Conservation (phyloP, 2,888 invertebrate species). For the Lasioglossum zephyrum region DNA sequence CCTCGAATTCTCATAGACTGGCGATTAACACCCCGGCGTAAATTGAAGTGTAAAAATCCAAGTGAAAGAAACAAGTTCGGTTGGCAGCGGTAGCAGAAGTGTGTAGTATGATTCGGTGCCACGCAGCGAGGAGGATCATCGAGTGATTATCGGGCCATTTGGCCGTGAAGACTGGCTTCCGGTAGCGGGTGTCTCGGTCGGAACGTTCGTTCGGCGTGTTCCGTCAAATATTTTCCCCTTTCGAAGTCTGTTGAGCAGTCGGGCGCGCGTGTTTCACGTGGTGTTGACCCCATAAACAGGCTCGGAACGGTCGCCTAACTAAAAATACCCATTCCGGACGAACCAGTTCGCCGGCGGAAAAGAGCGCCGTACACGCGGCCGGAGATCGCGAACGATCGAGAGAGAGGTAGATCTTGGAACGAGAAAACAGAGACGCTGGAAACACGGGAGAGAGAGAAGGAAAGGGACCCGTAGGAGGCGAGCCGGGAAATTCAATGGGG, state of each 20-base stretch:
- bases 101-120: not conserved
- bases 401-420: conserved; percentile 12
- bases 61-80: conserved; percentile 5
- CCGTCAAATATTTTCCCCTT: conserved; percentile 33
- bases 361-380: conserved; percentile 54
- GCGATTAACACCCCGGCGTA: not conserved
- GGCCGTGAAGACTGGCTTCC: conserved; percentile 18
- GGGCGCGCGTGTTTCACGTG: conserved; percentile 60
- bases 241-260: conserved; percentile 16
- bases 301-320: conserved; percentile 66
- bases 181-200: not conserved
- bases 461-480: not conserved
- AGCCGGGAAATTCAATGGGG: conserved; percentile 33
- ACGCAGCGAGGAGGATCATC: not conserved
- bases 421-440: conserved; percentile 6
- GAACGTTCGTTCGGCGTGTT: not conserved
- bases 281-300: conserved; percentile 79
- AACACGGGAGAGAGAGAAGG: not conserved
- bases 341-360: conserved; percentile 71
- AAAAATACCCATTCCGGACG: conserved; percentile 75
- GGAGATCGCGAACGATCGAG: conserved; percentile 17
- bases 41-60: not conserved
- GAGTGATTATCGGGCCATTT: not conserved
- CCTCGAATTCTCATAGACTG: not conserved
- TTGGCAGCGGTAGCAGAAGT: not conserved